Evolutionary conservation across 1,140 invertebrate species (phyloP).

Genomic region (Sitophilus oryzae): DNA sequence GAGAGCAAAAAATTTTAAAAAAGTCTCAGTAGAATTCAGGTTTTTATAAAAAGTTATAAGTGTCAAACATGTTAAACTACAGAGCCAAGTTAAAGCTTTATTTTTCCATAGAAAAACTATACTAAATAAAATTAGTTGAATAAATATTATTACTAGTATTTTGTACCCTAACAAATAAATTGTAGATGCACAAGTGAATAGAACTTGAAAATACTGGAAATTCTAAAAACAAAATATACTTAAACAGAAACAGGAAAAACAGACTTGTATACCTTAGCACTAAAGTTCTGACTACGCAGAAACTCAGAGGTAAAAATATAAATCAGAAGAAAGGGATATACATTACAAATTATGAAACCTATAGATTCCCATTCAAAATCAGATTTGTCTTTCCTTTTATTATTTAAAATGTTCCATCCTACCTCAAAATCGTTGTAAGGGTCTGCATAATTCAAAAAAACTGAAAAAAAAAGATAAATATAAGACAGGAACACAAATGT

Average conservation of each 20-base stretch:
- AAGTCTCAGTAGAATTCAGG: constrained; percentile 12
- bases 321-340: constrained; percentile 44
- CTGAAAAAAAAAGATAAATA: constrained; percentile 24
- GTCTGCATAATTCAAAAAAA: constrained; percentile 34
- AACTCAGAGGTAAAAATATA: constrained; percentile 44
- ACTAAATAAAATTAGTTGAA: constrained; percentile 35
- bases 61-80: constrained; percentile 21
- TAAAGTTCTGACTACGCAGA: constrained; percentile 26
- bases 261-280: constrained; percentile 3
- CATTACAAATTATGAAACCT: constrained; percentile 41
- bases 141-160: constrained; percentile 22
- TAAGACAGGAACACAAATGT: neutral
- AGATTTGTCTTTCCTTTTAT: constrained; percentile 45
- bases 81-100: constrained; percentile 28
- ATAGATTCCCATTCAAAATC: constrained; percentile 53
- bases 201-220: constrained; percentile 27
- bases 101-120: constrained; percentile 17
- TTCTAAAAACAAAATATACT: constrained; percentile 20
- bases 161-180: constrained; percentile 18
- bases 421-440: constrained; percentile 35
- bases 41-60: constrained; percentile 29
- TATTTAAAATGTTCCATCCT: constrained; percentile 46
- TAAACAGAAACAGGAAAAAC: neutral
- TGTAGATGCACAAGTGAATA: constrained; percentile 24
- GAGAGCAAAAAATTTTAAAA: constrained; percentile 17